Evolutionary conservation across 2,888 invertebrate genomes (phyloP).

Genomic region (Microplitis deprimator): DNA sequence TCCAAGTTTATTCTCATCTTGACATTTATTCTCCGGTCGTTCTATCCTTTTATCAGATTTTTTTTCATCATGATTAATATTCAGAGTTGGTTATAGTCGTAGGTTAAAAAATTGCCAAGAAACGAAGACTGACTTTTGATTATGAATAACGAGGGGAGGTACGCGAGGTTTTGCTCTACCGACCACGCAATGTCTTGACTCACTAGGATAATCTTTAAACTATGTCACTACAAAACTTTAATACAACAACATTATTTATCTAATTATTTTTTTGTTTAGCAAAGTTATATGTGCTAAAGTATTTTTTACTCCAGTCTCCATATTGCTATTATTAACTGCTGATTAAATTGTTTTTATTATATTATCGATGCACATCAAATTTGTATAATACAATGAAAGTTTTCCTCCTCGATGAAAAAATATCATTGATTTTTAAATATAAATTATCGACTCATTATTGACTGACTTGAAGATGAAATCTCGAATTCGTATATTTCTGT

Average conservation of each 20-base stretch:
- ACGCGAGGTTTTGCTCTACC: conserved; percentile 17
- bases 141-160: conserved; percentile 45
- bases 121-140: conserved; percentile 46
- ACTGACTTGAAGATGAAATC: too few relatives aligned
- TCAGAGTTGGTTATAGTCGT: conserved; percentile 26
- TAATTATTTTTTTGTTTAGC: conserved; percentile 21
- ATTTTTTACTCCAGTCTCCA: too few relatives aligned
- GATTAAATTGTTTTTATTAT: too few relatives aligned
- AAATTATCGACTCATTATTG: too few relatives aligned
- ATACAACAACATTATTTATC: conserved; percentile 40
- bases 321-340: too few relatives aligned
- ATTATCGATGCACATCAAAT: too few relatives aligned
- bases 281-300: too few relatives aligned
- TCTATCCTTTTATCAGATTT: conserved; percentile 1
- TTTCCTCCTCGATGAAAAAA: too few relatives aligned
- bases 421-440: too few relatives aligned
- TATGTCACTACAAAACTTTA: conserved; percentile 45
- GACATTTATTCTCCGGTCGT: conserved; percentile 16
- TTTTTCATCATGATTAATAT: conserved; percentile 26
- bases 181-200: conserved; percentile 24
- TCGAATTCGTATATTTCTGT: too few relatives aligned
- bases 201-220: conserved; percentile 39
- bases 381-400: too few relatives aligned
- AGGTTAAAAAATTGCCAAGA: conserved; percentile 37
- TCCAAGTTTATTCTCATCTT: conserved; percentile 17